Evolutionary conservation across 2,888 invertebrate species (phyloP), one percentile per base, ranked within the genome.

Genomic region (Mesochorus sp.): DNA sequence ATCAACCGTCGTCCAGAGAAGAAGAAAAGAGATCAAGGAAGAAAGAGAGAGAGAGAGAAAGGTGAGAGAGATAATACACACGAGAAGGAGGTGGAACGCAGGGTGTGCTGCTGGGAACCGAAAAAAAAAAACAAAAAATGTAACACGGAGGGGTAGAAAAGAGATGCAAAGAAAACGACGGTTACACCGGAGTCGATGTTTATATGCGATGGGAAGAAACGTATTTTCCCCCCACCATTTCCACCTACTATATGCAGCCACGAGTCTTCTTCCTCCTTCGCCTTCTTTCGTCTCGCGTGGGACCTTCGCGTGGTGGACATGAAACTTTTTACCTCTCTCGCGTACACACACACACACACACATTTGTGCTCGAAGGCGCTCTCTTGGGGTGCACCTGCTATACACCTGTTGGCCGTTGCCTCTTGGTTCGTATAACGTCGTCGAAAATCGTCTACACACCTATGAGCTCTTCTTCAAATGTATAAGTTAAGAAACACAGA

Each of bases 381-480:
- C 77, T 83, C 84, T 81, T 83, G 81, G 81, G 82, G 85, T 85
- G 86, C 88, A 88, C 88, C 89, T 89, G 89, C 90, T 89, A 90
- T 88, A 87, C 90, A 90, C 90, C 90, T 90, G 90, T 90, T 90
- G 89, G 84, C 88, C 86, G 89, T 89, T 88, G 89, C 86, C 64
- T 61, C 62, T 34, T 44, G 66, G 42, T 19, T 78, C 70, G 51
- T 39, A n/a, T n/a, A 73, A 66, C 76, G 73, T 76, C 79, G 64
- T 73, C 66, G 57, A 31, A 57, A 51, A 74, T 71, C 61, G 21
- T 75, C 57, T 39, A 70, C 34, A 67, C 31, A 26, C 8, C 14
- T 42, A 39, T 17, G 14, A 28, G 34, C 24, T 53, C 55, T 53
- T 34, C 44, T 37, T 49, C 57, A 14, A 17, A 44, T 21, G 34